A percentile compares a stretch with the other conserved stretches of the same genome.
Evolutionary conservation across 1,140 invertebrate genomes (phyloP).

Genomic region (Formica selysi): DNA sequence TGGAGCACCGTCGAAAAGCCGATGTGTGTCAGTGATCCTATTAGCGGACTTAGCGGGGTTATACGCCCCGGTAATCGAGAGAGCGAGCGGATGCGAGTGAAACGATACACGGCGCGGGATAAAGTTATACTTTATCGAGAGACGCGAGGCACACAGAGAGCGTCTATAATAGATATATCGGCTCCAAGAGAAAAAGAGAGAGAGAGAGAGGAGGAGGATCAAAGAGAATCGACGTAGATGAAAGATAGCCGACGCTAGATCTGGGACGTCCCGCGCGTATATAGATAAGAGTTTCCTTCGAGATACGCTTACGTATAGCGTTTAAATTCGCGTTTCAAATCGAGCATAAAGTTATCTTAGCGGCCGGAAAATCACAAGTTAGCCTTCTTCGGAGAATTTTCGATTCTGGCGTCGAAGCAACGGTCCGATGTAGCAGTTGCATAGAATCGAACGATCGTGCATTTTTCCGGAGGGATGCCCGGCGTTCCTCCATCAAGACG

Average conservation of each 20-base stretch:
- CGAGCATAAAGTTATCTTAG: constrained; percentile 24
- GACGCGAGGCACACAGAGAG: neutral
- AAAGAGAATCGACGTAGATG: neutral
- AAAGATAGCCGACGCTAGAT: neutral
- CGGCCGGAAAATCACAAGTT: constrained; percentile 17
- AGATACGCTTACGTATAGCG: neutral
- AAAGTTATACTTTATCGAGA: constrained; percentile 50
- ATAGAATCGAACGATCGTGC: neutral
- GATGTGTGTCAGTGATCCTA: constrained; percentile 51
- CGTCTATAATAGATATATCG: constrained; percentile 45
- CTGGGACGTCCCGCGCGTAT: neutral
- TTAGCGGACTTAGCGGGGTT: constrained; percentile 41
- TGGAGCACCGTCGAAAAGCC: constrained; percentile 52
- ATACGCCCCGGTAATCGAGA: constrained; percentile 34
- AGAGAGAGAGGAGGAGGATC: too few species aligned
- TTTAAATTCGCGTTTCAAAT: constrained; percentile 39
- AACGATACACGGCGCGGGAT: constrained; percentile 22
- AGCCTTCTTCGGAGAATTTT: constrained; percentile 8
- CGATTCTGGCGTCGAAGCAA: neutral
- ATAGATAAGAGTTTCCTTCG: neutral
- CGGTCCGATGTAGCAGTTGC: too few species aligned
- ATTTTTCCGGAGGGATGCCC: constrained; percentile 41
- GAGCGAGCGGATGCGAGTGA: neutral
- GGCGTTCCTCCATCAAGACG: neutral
- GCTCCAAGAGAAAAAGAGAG: neutral